These are phyloP conservation scores for Parelbella ahira DNA, from an alignment of 2,888 invertebrate genomes.

Conservation along the genomic window DNA sequence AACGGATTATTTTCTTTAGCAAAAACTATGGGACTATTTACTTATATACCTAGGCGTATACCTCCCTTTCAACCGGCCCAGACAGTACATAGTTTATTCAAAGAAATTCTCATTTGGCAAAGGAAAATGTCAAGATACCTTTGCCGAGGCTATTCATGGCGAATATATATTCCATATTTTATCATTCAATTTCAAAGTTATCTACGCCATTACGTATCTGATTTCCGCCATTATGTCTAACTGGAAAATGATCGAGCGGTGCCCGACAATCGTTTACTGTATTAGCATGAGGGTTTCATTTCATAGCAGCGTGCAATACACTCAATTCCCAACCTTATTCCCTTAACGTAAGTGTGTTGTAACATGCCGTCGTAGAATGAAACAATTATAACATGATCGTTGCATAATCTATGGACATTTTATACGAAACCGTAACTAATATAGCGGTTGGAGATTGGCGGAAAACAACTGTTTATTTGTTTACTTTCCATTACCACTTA, in stretches of 20 bases:
- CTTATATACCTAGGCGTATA: too few relatives aligned
- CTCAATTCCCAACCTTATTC: constrained; percentile 10
- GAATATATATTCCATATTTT: constrained; percentile 24
- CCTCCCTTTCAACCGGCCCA: too few relatives aligned
- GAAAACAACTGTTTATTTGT: constrained; percentile 20
- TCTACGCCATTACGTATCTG: constrained; percentile 26
- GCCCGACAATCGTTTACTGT: constrained; percentile 25
- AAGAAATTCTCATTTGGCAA: not conserved
- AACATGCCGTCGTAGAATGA: constrained; percentile 5
- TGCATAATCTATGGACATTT: constrained; percentile 23
- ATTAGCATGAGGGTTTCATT: constrained; percentile 18
- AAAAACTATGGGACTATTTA: too few relatives aligned
- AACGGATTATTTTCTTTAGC: too few relatives aligned
- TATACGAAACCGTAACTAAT: constrained; percentile 25
- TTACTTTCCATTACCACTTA: constrained; percentile 13
- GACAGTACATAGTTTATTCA: too few relatives aligned
- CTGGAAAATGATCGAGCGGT: constrained; percentile 26
- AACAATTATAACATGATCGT: constrained; percentile 25
- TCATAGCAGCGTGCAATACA: not conserved
- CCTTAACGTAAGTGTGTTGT: not conserved
- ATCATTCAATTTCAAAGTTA: constrained; percentile 26
- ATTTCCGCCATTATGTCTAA: constrained; percentile 26
- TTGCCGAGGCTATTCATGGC: constrained; percentile 9
- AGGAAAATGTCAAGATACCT: constrained; percentile 4
- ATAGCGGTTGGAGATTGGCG: constrained; percentile 20